Evolutionary conservation across 2,113 vertebrate species (phyloP).

Genomic region (Sterrhoptilus dennistouni): DNA sequence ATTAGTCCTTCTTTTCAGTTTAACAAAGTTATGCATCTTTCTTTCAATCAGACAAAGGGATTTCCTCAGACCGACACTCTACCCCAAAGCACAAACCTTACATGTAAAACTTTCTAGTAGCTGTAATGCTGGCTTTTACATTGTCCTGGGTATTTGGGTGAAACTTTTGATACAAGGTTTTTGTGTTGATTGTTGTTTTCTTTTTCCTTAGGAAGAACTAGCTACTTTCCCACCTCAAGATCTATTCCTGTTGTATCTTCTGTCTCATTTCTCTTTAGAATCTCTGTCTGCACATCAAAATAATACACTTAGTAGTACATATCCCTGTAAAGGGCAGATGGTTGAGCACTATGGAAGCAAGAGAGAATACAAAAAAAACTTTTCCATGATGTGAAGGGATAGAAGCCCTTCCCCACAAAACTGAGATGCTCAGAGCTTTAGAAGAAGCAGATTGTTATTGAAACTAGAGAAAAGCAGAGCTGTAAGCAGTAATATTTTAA

Average conservation of each 20-base stretch:
- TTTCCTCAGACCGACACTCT: not conserved
- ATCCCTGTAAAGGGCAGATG: not conserved
- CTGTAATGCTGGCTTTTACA: not conserved
- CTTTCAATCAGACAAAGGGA: not conserved
- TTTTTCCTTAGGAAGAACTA: not conserved
- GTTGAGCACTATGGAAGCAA: not conserved
- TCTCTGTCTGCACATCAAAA: not conserved
- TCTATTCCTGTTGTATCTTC: not conserved
- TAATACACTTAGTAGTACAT: not conserved
- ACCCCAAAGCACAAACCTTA: not conserved
- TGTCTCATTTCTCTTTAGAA: not conserved
- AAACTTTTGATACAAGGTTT: not conserved
- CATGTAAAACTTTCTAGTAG: not conserved
- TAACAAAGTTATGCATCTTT: not conserved
- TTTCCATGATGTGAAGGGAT: not conserved
- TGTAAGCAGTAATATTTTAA: not conserved
- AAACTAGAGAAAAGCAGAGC: not conserved
- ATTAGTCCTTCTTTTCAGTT: not conserved
- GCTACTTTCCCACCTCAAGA: not conserved
- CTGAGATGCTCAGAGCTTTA: not conserved
- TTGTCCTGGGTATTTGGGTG: not conserved
- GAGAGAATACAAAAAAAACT: not conserved
- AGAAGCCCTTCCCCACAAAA: not conserved
- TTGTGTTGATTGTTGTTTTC: not conserved
- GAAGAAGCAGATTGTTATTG: not conserved